Conservation (phyloP, 1,140 invertebrate species). For the Trichonephila clavipes region DNA sequence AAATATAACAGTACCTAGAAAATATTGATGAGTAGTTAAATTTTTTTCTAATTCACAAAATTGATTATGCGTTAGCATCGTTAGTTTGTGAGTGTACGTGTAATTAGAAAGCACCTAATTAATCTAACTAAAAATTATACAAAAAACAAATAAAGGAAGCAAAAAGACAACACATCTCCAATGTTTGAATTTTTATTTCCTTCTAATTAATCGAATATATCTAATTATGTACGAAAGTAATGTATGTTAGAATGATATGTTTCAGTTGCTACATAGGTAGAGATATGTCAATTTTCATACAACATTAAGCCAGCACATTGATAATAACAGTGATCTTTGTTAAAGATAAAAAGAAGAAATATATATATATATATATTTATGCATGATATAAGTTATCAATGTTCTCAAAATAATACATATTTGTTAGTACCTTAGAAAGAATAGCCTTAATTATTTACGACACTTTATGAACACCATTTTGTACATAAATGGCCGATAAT, state of each 20-base stretch:
- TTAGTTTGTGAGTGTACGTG: too few species aligned
- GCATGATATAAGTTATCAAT: neutral
- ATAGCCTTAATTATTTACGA: neutral
- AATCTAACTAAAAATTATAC: too few species aligned
- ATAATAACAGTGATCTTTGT: neutral
- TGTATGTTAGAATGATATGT: constrained; percentile 71
- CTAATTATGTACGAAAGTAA: constrained; percentile 68
- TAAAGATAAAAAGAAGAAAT: constrained; percentile 42
- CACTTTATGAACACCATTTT: neutral
- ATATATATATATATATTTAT: constrained; percentile 40
- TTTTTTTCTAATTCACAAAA: too few species aligned
- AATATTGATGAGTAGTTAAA: too few species aligned
- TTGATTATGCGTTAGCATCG: too few species aligned
- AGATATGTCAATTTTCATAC: constrained; percentile 66
- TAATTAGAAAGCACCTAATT: too few species aligned
- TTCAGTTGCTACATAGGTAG: constrained; percentile 66
- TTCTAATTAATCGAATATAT: constrained; percentile 37
- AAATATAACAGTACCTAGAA: too few species aligned
- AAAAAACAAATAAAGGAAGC: neutral
- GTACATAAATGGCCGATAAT: neutral
- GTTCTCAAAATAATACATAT: constrained; percentile 43
- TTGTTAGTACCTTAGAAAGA: constrained; percentile 19
- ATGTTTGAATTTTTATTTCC: constrained; percentile 56
- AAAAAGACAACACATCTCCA: neutral
- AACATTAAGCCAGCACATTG: constrained; percentile 42